Base-by-base conservation (phyloP, 2,888 invertebrate species). In the Tholera decimalis region DNA sequence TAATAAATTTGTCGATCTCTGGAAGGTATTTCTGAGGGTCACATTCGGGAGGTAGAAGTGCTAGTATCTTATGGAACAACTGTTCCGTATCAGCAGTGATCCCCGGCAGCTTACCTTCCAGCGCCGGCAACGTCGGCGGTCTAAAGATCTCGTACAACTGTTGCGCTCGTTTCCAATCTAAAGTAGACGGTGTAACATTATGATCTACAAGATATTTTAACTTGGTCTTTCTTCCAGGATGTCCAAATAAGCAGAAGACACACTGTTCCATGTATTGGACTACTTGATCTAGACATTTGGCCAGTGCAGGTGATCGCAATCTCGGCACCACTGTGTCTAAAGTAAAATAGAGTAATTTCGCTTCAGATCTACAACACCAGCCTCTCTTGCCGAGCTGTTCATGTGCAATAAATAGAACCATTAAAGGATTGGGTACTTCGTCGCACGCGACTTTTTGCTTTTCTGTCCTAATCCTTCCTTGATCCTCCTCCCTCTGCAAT, bases 51-150 rank as follows among this genome's bases (percentile, higher is more conserved):
- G 98, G 98, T 37, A 98, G 94, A 3, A 98, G 89, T 0, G 96
- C 93, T 15, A 97, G 94, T 79, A 98, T 97, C 77, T 97, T 96
- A 77, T 97, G 96, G 66, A 98, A 96, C 35, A 98, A 90, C 75
- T 96, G 96, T 85, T 98, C 98, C 37, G 97, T 97, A 84, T 99
- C 99, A 0, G 96, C 93, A n/a, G 97, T 96, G n/a, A 99, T 98
- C 0, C 98, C 97, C 37, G 97, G 96, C 11, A 97, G 95, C 87
- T 93, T 95, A 37, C 97, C 97, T 91, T 98, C 98, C 85, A 98
- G 97, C 83, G 97, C 98, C 0, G 99, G 99, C 53, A 98, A 88
- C 58, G 96, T 95, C 70, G 97, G 96, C 0, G 98, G 98, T 69
- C 97, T 97, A 89, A 98, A 98, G 83, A 98, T 97, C 83, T 98